Evolutionary conservation across 2,113 vertebrate genomes (phyloP).

Genomic region (Trachemys scripta): DNA sequence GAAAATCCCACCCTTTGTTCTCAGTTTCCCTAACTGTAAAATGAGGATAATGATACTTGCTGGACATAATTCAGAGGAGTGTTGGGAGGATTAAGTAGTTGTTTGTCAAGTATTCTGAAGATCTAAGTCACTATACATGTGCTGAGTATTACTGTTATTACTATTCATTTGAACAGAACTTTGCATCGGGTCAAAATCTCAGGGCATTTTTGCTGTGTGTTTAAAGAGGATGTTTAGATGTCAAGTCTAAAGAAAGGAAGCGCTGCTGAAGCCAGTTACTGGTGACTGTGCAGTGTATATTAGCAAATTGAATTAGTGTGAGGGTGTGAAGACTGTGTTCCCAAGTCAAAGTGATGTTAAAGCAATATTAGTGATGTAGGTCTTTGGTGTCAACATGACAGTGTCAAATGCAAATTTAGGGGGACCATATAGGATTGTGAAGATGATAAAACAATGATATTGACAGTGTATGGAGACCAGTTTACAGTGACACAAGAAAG

Average conservation of each 20-base stretch:
- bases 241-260: conserved; percentile 26
- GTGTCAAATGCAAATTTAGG: conserved; percentile 56
- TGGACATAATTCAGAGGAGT: conserved; percentile 39
- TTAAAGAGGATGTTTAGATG: neutral
- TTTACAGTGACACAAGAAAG: conserved; percentile 66
- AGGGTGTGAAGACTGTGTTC: conserved; percentile 24
- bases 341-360: conserved; percentile 57
- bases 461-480: conserved; percentile 69
- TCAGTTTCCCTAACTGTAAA: conserved; percentile 33
- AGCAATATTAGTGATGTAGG: conserved; percentile 65
- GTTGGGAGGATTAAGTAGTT: neutral
- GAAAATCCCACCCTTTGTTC: neutral
- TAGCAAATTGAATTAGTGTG: conserved; percentile 35
- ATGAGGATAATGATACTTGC: conserved; percentile 59
- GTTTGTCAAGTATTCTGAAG: neutral
- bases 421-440: conserved; percentile 64
- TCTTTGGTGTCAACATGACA: conserved; percentile 69
- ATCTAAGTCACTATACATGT: neutral
- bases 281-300: conserved; percentile 50
- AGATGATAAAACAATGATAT: conserved; percentile 75
- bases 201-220: neutral
- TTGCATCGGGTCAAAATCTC: neutral
- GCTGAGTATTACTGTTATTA: neutral
- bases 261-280: conserved; percentile 47
- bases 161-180: neutral